Evolutionary conservation across 2,113 vertebrate genomes (phyloP).

Genomic region (Pseudopodoces humilis): DNA sequence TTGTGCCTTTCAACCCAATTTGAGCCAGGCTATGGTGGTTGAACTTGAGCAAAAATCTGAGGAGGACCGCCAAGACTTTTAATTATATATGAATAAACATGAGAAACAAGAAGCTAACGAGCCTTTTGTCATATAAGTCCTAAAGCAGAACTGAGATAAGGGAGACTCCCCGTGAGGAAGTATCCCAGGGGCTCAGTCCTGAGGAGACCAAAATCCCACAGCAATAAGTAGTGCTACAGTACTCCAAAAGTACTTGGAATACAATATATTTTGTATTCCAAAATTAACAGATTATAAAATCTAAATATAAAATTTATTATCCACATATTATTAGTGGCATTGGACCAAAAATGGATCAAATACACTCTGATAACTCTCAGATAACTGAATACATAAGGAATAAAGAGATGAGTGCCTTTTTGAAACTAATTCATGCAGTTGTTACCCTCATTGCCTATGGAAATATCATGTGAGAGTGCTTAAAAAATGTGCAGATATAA

Average conservation of each 20-base stretch:
- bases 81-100: too few species aligned
- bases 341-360: background rate
- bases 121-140: too few species aligned
- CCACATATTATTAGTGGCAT: background rate
- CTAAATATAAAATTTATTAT: background rate
- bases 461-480: background rate
- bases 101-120: too few species aligned
- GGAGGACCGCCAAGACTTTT: too few species aligned
- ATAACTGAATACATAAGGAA: background rate
- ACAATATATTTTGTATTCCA: background rate
- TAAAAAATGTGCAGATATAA: background rate
- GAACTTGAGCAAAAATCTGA: too few species aligned
- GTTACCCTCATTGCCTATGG: background rate
- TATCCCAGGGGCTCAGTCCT: too few species aligned
- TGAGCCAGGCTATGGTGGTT: too few species aligned
- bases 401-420: background rate
- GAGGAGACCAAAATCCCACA: too few species aligned
- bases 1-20: too few species aligned
- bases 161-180: too few species aligned
- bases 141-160: too few species aligned
- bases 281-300: background rate
- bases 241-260: background rate
- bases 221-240: too few species aligned
- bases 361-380: background rate
- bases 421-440: background rate